phyloP scores from a whole-genome alignment of 2,888 invertebrate species.

The Patella ulyssiponensis region DNA sequence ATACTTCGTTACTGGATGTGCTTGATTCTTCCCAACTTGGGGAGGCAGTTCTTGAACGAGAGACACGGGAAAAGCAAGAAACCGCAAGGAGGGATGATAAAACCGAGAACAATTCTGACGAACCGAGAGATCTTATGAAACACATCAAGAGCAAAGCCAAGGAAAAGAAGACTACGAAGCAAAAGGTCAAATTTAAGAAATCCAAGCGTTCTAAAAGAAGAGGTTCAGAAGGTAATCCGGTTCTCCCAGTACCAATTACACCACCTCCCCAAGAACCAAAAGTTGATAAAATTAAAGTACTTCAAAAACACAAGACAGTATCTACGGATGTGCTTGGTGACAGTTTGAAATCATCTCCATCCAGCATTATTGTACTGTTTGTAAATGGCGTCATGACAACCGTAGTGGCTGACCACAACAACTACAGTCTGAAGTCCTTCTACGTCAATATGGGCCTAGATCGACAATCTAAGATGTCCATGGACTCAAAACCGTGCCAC shows the following conservation, averaged over 20 bases:
- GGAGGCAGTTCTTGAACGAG: not conserved
- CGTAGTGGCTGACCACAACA: conserved; percentile 1
- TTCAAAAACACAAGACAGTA: not conserved
- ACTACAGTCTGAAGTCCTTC: not conserved
- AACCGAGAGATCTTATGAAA: not conserved
- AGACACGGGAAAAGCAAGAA: not conserved
- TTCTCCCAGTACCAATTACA: not conserved
- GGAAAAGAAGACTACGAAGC: conserved; percentile 1
- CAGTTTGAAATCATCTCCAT: not conserved
- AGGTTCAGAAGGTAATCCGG: not conserved
- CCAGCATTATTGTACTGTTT: conserved; percentile 1
- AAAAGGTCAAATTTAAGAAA: conserved; percentile 1
- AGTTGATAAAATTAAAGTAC: not conserved
- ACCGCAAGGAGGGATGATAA: not conserved
- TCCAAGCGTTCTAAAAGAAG: not conserved
- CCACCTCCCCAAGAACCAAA: not conserved
- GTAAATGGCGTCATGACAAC: not conserved
- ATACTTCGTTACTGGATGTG: conserved; percentile 9
- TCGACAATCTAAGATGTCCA: not conserved
- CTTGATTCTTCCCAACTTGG: not conserved
- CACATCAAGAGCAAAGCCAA: not conserved
- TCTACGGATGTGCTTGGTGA: not conserved
- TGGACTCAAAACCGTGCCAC: not conserved
- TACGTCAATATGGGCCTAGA: not conserved
- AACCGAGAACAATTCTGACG: not conserved